Base-by-base conservation (phyloP, 2,113 vertebrate species). In the Bubo bubo region DNA sequence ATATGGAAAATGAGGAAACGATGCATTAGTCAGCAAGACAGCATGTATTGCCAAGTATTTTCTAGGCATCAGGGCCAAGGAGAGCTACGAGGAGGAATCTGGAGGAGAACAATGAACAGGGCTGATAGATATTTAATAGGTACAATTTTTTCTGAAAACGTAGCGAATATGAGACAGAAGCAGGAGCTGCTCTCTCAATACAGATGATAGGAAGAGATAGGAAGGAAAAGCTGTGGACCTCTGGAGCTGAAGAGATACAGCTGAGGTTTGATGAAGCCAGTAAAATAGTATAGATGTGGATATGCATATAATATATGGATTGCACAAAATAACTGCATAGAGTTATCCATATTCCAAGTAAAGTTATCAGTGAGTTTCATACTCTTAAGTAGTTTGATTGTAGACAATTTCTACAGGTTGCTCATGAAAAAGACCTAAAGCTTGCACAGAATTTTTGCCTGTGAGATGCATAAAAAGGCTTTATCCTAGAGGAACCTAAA, bases 1-100 rank as follows among this genome's bases (percentile, higher is more conserved):
- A 41, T 50, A 52, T 19, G 35, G 34, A 85, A 64, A 84, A 21
- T 4, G 9, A 60, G 56, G 80, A 60, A 94, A 83, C 7, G 0
- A 87, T 81, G 64, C 89, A 21, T 96, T 93, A 94, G 86, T 90
- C 91, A 91, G 94, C 16, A 94, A 77, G 86, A 52, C 89, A 79
- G 73, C 10, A 8, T 4, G 9, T 49, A 43, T 87, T 96, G 95
- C 95, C 96, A 96, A 96, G 19, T 68, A 91, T 95, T 95, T 94
- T 56, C 84, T 91, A 91, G 66, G 34, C 80, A 64, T 75, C 47
- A 4, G 50, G 24, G 95, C 87, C 95, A 96, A 96, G 86, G 34
- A 94, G 34, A 94, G 64, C 75, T 86, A 62, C 0, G 34, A 89
- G 86, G 59, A 94, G 60, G 70, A 93, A 81, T 95, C 55, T 63